A percentile compares a stretch with the other conserved stretches of the same genome.
These are phyloP conservation scores for Callopanchax toddi DNA, from an alignment of 2,113 vertebrate species.

Conservation along the genomic window DNA sequence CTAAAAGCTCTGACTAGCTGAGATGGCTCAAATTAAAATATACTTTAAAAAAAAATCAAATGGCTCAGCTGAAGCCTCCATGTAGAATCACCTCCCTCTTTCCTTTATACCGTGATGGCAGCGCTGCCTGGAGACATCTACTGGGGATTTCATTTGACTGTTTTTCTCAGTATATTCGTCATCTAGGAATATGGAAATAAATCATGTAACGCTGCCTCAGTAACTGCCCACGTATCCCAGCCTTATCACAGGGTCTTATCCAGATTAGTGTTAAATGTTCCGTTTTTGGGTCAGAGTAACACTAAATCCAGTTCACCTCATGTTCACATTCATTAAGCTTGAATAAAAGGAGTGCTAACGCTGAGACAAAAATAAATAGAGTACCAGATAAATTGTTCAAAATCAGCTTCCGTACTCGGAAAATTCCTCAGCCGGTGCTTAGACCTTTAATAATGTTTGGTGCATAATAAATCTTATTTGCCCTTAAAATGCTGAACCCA, in stretches of 20 bases:
- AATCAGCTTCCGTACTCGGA: slow-evolving; percentile 26
- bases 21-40: slow-evolving; percentile 51
- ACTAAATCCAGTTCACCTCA: slow-evolving; percentile 28
- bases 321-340: slow-evolving; percentile 28
- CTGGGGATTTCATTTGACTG: slow-evolving; percentile 42
- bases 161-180: slow-evolving; percentile 32
- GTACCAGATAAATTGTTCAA: slow-evolving; percentile 20
- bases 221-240: slow-evolving; percentile 55
- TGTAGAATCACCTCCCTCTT: slow-evolving; percentile 20
- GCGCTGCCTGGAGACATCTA: slow-evolving; percentile 41
- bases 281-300: slow-evolving; percentile 27
- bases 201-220: slow-evolving; percentile 52
- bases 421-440: slow-evolving; percentile 30
- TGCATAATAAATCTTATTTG: slow-evolving; percentile 23
- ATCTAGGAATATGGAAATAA: slow-evolving; percentile 19
- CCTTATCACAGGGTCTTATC: slow-evolving; percentile 53
- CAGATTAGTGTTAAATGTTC: background rate
- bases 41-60: slow-evolving; percentile 1
- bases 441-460: slow-evolving; percentile 23
- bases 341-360: slow-evolving; percentile 27
- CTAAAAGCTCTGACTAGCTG: slow-evolving; percentile 38
- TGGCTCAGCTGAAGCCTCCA: slow-evolving; percentile 33
- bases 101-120: slow-evolving; percentile 48
- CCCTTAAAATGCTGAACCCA: slow-evolving; percentile 25
- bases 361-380: slow-evolving; percentile 13